Evolutionary conservation across 2,888 invertebrate genomes (phyloP), one percentile per base, ranked within the genome.

Genomic region (Agonopterix heracliana): DNA sequence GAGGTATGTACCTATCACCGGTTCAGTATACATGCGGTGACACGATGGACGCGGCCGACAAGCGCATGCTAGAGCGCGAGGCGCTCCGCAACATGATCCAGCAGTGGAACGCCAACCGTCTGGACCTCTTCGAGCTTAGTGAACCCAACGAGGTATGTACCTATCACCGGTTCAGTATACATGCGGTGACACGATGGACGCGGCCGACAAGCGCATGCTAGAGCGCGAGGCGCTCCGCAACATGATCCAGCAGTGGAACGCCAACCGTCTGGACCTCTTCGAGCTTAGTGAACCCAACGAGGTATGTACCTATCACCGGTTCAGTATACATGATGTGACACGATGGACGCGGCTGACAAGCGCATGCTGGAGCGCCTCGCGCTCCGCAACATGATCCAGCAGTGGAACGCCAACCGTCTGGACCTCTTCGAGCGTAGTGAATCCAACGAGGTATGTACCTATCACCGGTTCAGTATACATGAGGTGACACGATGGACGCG

Each of bases 231-330:
- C n/a, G n/a, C n/a, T n/a, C n/a, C n/a, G 96, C 80, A 95, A 95
- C 80, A 96, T 98, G 85, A 98, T 99, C 85, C 95, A 96, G 84
- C 98, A 99, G 90, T 99, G 99, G 99, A 99, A 99, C 91, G 97
- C 97, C 78, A 99, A 98, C 90, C 94, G 99, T 71, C 92, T 99
- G 87, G 99, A 99, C 90, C 92, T 99, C 69, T 99, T 99, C 90
- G 98, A 98, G 85, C 92, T 99, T 64, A 97, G 97, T 74, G 96
- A 97, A 84, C 99, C 99, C 55, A 98, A 98, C 86, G 98, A 99
- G 94, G 98, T 97, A 89, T 12, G 41, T 41, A 8, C 8, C 36
- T 36, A 17, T 17, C 17, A 17, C n/a, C 36, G 9, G 8, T 36
- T 36, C 36, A 36, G 36, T 36, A n/a, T n/a, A n/a, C n/a, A n/a